Evolutionary conservation across 2,888 invertebrate genomes (phyloP).

Genomic region (Eilema griseolum): DNA sequence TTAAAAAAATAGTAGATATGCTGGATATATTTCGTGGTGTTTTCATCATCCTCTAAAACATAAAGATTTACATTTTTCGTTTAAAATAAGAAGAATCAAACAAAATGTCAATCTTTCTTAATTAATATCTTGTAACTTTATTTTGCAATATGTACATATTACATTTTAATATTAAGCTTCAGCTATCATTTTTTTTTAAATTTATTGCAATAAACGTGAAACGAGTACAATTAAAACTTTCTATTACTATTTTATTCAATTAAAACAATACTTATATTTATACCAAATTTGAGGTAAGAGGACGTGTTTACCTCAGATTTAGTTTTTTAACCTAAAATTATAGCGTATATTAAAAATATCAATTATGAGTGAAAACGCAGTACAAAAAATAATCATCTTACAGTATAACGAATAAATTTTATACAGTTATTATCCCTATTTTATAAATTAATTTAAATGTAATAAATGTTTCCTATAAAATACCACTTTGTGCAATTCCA

Average conservation of each 20-base stretch:
- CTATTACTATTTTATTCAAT: background rate
- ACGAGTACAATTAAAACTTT: background rate
- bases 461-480: background rate
- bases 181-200: background rate
- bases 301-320: slow-evolving; percentile 79
- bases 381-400: slow-evolving; percentile 60
- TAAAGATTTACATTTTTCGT: background rate
- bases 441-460: background rate
- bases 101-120: background rate
- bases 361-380: slow-evolving; percentile 75
- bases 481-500: background rate
- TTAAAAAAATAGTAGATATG: too few relatives aligned
- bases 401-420: background rate
- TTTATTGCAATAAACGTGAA: background rate
- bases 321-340: slow-evolving; percentile 37
- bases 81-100: background rate
- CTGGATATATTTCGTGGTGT: background rate
- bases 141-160: slow-evolving; percentile 67
- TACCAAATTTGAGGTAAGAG: slow-evolving; percentile 77
- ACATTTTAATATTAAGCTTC: slow-evolving; percentile 32
- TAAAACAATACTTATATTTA: slow-evolving; percentile 13
- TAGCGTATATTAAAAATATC: slow-evolving; percentile 23
- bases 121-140: slow-evolving; percentile 32
- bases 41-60: background rate
- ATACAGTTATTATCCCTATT: background rate